Conservation (phyloP, 2,113 vertebrate genomes). For the Ivindomyrus marchei region DNA sequence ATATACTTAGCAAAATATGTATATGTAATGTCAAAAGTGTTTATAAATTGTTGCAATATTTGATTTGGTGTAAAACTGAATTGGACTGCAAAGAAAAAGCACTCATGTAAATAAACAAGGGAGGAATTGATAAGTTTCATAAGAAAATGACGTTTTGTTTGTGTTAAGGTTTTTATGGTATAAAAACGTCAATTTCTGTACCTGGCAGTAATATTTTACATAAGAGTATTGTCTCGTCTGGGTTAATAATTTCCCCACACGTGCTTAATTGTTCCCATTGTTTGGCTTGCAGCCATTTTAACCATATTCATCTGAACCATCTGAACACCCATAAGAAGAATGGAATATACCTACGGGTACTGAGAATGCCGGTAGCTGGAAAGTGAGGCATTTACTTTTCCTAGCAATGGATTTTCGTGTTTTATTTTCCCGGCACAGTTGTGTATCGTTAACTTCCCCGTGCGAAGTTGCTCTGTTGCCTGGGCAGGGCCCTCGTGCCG, state of each 20-base stretch:
- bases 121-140: not conserved
- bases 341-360: not conserved
- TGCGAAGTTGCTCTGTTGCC: not conserved
- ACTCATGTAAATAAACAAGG: not conserved
- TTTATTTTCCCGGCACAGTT: not conserved
- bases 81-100: not conserved
- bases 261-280: slow-evolving; percentile 6
- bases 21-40: not conserved
- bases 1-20: not conserved
- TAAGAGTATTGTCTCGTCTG: not conserved
- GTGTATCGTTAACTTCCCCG: not conserved
- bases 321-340: not conserved
- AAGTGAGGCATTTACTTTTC: not conserved
- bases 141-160: not conserved
- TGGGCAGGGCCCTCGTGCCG: not conserved
- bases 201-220: not conserved
- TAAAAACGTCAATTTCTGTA: not conserved
- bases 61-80: not conserved
- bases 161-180: not conserved
- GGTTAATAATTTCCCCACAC: not conserved
- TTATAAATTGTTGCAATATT: not conserved
- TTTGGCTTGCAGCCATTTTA: slow-evolving; percentile 16
- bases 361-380: not conserved
- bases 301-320: not conserved
- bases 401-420: not conserved